Conservation (phyloP, 2,113 vertebrate species). For the Syrrhaptes paradoxus region DNA sequence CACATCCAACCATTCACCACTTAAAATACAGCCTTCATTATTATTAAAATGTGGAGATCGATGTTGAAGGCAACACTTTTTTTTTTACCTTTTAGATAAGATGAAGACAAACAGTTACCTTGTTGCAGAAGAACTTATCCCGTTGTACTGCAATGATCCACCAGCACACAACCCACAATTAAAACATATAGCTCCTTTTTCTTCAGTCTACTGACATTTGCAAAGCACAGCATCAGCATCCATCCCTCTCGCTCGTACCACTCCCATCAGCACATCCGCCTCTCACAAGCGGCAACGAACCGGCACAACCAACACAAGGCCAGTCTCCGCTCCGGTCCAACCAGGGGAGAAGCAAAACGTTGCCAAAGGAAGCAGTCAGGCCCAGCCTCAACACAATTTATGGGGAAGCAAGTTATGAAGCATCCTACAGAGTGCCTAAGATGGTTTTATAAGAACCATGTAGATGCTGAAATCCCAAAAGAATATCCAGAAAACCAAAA, state of each 20-base stretch:
- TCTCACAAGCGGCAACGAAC: neutral
- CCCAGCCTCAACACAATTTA: neutral
- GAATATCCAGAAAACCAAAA: neutral
- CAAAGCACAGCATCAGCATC: neutral
- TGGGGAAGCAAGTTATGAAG: neutral
- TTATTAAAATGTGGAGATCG: neutral
- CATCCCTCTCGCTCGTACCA: neutral
- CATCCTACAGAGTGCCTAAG: neutral
- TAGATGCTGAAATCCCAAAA: neutral
- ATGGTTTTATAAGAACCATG: neutral
- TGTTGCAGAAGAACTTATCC: neutral
- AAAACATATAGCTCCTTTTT: neutral
- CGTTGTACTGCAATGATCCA: neutral
- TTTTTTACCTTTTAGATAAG: neutral
- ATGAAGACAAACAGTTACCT: neutral
- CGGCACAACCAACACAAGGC: neutral
- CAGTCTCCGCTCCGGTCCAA: neutral
- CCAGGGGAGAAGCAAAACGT: neutral
- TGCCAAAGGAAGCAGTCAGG: neutral
- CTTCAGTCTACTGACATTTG: neutral
- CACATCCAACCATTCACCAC: neutral
- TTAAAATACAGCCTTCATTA: neutral
- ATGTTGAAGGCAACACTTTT: neutral
- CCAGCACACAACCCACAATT: neutral
- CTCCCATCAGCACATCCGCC: neutral